A percentile compares a stretch with the other conserved stretches of the same genome.
Conservation (phyloP, 1,140 invertebrate species). For the Halyomorpha halys region DNA sequence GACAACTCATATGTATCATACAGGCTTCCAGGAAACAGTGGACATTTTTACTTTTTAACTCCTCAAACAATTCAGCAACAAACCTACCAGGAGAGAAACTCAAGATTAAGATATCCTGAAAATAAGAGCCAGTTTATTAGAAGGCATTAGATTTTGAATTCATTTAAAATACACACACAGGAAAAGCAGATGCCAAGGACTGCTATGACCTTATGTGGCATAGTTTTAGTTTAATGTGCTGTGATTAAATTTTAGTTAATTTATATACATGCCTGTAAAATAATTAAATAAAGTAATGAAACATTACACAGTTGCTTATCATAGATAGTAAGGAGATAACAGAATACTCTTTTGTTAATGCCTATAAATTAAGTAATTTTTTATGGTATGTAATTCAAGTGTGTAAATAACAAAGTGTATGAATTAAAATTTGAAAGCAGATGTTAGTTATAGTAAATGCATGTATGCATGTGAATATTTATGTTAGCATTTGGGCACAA, state of each 20-base stretch:
- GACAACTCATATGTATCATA: constrained; percentile 41
- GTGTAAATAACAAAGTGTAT: too few relatives aligned
- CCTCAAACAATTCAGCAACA: constrained; percentile 43
- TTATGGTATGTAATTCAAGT: too few relatives aligned
- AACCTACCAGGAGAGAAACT: constrained; percentile 6
- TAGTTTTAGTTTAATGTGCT: constrained; percentile 7
- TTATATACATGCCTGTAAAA: too few relatives aligned
- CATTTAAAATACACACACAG: neutral
- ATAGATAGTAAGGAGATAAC: too few relatives aligned
- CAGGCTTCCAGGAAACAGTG: constrained; percentile 51
- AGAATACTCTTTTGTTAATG: too few relatives aligned
- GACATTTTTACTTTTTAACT: constrained; percentile 65
- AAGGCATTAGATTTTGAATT: neutral
- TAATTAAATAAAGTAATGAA: too few relatives aligned
- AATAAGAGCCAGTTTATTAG: neutral
- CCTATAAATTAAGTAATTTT: too few relatives aligned
- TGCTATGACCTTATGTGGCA: neutral
- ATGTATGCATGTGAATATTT: too few relatives aligned
- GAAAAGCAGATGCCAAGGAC: neutral
- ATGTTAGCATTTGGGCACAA: too few relatives aligned
- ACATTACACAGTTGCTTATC: too few relatives aligned
- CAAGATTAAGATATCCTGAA: constrained; percentile 18
- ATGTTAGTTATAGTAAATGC: too few relatives aligned
- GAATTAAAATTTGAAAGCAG: too few relatives aligned
- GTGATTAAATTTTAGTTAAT: constrained; percentile 18